Conservation (phyloP, 2,797 vertebrate species). For the Centroberyx gerrardi region DNA sequence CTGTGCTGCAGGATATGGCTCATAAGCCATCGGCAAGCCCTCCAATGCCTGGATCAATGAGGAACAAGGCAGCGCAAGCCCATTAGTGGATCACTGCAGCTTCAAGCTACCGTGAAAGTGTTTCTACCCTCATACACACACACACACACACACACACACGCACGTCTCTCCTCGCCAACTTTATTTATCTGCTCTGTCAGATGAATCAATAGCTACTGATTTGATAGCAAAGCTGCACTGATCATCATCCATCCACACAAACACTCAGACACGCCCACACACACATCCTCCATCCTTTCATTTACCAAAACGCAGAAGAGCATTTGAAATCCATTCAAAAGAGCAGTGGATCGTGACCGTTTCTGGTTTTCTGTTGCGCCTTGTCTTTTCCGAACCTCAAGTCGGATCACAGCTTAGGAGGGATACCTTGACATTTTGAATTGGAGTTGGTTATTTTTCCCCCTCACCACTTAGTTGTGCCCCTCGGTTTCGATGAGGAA, state of each 20-base stretch:
- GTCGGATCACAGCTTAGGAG: constrained; percentile 35
- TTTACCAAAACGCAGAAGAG: constrained; percentile 3
- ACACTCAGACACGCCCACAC: constrained; percentile 26
- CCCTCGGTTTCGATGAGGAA: constrained; percentile 23
- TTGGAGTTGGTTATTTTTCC: not conserved
- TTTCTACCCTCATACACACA: constrained; percentile 31
- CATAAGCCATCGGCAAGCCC: constrained; percentile 65
- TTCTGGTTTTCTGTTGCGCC: constrained; percentile 9
- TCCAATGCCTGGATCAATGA: constrained; percentile 74
- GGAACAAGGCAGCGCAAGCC: constrained; percentile 67
- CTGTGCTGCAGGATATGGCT: constrained; percentile 65
- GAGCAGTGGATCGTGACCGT: not conserved
- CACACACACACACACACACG: constrained; percentile 24
- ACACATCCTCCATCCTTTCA: not conserved
- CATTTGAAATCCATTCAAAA: constrained; percentile 26
- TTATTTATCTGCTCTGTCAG: constrained; percentile 80
- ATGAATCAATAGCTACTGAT: constrained; percentile 82
- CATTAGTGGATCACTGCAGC: constrained; percentile 78
- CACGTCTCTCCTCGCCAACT: constrained; percentile 46
- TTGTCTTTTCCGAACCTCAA: constrained; percentile 13
- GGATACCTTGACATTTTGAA: constrained; percentile 46
- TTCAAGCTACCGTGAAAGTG: constrained; percentile 62
- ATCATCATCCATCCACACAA: constrained; percentile 55
- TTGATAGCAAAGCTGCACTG: constrained; percentile 68
- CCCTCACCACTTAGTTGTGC: no score